A percentile compares a stretch with the other conserved stretches of the same genome.
phyloP scores from a whole-genome alignment of 2,113 vertebrate genomes.

The Strix uralensis region DNA sequence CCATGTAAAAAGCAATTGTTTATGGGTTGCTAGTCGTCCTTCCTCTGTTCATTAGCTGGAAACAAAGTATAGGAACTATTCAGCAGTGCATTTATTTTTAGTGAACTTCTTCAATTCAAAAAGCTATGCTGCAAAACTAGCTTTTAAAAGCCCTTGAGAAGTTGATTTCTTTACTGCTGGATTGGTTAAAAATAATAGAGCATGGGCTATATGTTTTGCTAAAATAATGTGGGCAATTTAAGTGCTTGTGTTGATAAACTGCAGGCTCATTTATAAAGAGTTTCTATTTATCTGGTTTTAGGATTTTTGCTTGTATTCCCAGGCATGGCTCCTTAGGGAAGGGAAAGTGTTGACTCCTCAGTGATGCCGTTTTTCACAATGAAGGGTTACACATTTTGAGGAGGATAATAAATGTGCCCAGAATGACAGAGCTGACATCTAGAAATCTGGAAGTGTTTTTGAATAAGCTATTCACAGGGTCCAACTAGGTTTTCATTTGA shows the following conservation, averaged over 20 bases:
- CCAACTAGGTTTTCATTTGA: conserved; percentile 21
- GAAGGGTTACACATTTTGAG: conserved; percentile 13
- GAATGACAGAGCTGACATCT: conserved; percentile 4
- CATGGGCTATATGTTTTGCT: not conserved
- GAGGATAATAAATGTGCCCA: conserved; percentile 19
- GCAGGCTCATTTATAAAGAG: not conserved
- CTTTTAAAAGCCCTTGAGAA: not conserved
- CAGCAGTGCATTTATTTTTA: not conserved
- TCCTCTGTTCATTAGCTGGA: not conserved
- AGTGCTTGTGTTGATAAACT: not conserved
- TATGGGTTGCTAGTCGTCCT: not conserved
- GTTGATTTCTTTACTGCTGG: not conserved
- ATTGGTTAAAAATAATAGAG: not conserved
- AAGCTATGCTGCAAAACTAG: not conserved
- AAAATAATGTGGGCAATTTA: not conserved
- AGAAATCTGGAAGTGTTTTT: conserved; percentile 31
- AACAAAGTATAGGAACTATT: not conserved
- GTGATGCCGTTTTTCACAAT: conserved; percentile 18
- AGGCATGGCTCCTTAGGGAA: not conserved
- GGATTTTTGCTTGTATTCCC: not conserved
- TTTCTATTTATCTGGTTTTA: conserved; percentile 3
- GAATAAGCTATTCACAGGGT: not conserved
- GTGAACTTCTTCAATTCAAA: not conserved
- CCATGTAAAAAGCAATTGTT: not conserved
- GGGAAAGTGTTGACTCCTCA: not conserved